Conservation (phyloP, 2,888 invertebrate species). For the Fragum sueziense region DNA sequence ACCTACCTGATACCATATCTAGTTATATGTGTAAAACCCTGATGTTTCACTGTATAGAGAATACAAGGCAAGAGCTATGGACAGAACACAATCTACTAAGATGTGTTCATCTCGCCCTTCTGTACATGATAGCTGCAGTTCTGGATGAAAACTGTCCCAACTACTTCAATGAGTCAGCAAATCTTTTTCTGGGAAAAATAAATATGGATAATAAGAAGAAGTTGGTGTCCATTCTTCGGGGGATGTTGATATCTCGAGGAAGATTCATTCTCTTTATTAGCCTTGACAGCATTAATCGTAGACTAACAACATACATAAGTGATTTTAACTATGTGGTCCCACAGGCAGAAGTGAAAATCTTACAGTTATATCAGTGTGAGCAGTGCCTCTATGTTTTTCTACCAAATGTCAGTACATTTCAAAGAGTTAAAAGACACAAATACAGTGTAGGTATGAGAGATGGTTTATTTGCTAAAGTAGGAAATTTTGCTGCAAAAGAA, state of each 20-base stretch:
- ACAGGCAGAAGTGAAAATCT: neutral
- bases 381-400: no score
- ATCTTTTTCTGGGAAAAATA: conserved; percentile 23
- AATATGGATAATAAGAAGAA: neutral
- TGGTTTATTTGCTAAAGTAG: neutral
- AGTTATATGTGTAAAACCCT: no score
- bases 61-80: no score
- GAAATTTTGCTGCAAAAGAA: neutral
- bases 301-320: neutral
- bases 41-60: no score
- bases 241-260: neutral
- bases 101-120: neutral
- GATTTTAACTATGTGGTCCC: neutral
- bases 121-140: neutral
- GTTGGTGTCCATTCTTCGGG: neutral
- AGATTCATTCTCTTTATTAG: neutral
- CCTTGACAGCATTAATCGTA: neutral
- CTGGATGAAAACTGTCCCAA: conserved; percentile 18
- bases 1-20: neutral
- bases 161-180: no score
- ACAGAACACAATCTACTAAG: conserved; percentile 9
- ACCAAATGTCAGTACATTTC: neutral
- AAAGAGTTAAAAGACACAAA: neutral
- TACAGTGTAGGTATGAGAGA: neutral
- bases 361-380: no score